These are phyloP conservation scores for Diarsia dahlii DNA, from an alignment of 2,888 invertebrate genomes.

Conservation along the genomic window DNA sequence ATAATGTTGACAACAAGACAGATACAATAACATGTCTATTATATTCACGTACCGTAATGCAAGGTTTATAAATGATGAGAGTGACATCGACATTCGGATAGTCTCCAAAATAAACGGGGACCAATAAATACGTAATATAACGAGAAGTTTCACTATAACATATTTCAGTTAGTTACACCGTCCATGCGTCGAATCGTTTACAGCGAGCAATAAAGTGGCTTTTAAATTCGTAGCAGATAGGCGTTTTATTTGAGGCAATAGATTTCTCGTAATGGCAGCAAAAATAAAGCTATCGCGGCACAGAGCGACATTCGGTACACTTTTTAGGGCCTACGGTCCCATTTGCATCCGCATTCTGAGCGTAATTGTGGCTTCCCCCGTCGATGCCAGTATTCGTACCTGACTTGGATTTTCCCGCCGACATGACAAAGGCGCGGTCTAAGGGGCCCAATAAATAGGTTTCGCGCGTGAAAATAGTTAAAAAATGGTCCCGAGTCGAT, in stretches of 20 bases:
- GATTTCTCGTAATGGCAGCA: slow-evolving; percentile 86
- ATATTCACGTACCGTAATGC: slow-evolving; percentile 8
- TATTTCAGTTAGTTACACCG: slow-evolving; percentile 71
- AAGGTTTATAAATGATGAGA: slow-evolving; percentile 23
- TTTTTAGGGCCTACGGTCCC: slow-evolving; percentile 85
- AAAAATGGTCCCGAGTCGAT: slow-evolving; percentile 78
- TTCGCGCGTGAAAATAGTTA: slow-evolving; percentile 86
- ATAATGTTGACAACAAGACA: background rate
- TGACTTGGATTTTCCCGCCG: slow-evolving; percentile 87
- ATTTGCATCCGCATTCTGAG: slow-evolving; percentile 89
- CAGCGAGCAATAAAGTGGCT: slow-evolving; percentile 81
- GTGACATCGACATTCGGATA: slow-evolving; percentile 27
- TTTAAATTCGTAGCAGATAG: slow-evolving; percentile 86
- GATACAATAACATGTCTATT: slow-evolving; percentile 15
- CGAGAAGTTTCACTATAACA: slow-evolving; percentile 63
- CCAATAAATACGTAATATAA: slow-evolving; percentile 64
- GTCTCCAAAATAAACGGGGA: slow-evolving; percentile 45
- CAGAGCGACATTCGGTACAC: slow-evolving; percentile 80
- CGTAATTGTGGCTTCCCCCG: slow-evolving; percentile 87
- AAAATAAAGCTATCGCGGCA: slow-evolving; percentile 86
- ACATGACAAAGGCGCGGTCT: slow-evolving; percentile 90
- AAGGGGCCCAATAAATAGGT: slow-evolving; percentile 88
- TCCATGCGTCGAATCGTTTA: slow-evolving; percentile 73
- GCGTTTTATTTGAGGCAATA: slow-evolving; percentile 88
- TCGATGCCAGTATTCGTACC: slow-evolving; percentile 78